A percentile compares a stretch with the other conserved stretches of the same genome.
Conservation (phyloP, 2,888 invertebrate species). For the Hololepta plana region DNA sequence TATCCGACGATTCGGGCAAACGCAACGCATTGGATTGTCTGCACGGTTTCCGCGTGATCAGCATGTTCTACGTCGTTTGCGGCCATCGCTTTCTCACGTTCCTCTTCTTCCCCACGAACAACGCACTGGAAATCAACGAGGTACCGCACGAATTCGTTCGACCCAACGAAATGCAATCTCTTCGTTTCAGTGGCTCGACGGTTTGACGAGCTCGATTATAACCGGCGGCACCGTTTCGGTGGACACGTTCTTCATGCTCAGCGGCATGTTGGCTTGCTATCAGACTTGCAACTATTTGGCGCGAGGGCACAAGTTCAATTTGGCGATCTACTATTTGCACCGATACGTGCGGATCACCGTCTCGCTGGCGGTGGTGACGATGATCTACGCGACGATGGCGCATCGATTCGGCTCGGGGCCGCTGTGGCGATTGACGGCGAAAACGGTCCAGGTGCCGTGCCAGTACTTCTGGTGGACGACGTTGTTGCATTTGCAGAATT, state of each 20-base stretch:
- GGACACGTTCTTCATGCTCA: constrained; percentile 29
- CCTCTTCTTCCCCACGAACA: constrained; percentile 20
- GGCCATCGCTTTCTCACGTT: constrained; percentile 27
- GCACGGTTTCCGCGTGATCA: constrained; percentile 32
- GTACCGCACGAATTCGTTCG: constrained; percentile 15
- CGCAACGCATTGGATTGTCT: constrained; percentile 18
- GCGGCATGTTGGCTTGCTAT: constrained; percentile 26
- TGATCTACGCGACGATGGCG: constrained; percentile 26
- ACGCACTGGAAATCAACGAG: constrained; percentile 21
- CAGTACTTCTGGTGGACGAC: constrained; percentile 25
- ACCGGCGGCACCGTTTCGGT: constrained; percentile 27
- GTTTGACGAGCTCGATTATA: constrained; percentile 24
- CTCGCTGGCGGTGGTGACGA: constrained; percentile 26
- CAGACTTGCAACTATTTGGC: constrained; percentile 22
- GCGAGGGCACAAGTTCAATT: constrained; percentile 20
- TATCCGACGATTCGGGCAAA: constrained; percentile 9
- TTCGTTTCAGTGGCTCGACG: constrained; percentile 21
- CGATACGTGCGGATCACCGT: constrained; percentile 31
- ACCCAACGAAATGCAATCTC: neutral
- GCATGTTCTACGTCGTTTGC: constrained; percentile 28
- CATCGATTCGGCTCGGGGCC: constrained; percentile 30
- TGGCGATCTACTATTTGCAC: constrained; percentile 24
- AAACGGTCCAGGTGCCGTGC: constrained; percentile 17
- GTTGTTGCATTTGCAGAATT: constrained; percentile 26
- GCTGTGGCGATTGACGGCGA: constrained; percentile 22